Base-by-base conservation (phyloP, 2,113 vertebrate genomes). In the Chaetops frenatus region DNA sequence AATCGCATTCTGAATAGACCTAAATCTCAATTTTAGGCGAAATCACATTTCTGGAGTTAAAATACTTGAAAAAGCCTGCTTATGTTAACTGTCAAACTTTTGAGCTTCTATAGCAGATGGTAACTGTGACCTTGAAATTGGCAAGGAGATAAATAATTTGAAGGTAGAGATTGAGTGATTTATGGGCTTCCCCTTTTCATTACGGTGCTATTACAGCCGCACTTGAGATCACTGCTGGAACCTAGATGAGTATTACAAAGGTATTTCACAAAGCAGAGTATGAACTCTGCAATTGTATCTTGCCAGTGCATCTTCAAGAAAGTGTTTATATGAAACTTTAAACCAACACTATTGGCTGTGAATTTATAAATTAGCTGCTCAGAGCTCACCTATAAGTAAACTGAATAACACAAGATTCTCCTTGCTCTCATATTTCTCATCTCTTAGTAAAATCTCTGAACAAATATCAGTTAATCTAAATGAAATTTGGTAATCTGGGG, bases 111-210 rank as follows among this genome's bases (percentile, higher is more conserved):
- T 48, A 51, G 35, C 79, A 94, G 85, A 36, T 7, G 12, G 85
- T 62, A 66, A 86, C 86, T 44, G 56, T 92, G 88, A 58, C 82
- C 81, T 86, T 90, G 74, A 92, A 95, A 95, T 93, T 81, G 83
- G 35, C 51, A 56, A 74, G 64, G 72, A 88, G 54, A 62, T 13
- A 64, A 81, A 35, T 70, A 86, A 73, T 81, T 81, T 77, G 74
- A 86, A 92, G 67, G 61, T 64, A 62, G 44, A 81, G 74, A 96
- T 67, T 76, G 79, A 94, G 61, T 96, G 96, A 97, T 95, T 97
- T 94, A 90, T 88, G 65, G 73, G 84, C 57, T 62, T 91, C 78
- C 88, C 51, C 84, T 97, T 97, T 95, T 95, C 90, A 81, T 86
- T 95, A 97, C 92, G 86, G 71, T 79, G 85, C 74, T 82, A 21